These are phyloP conservation scores for Eupithecia subfuscata DNA, from an alignment of 2,888 invertebrate genomes.

Conservation along the genomic window DNA sequence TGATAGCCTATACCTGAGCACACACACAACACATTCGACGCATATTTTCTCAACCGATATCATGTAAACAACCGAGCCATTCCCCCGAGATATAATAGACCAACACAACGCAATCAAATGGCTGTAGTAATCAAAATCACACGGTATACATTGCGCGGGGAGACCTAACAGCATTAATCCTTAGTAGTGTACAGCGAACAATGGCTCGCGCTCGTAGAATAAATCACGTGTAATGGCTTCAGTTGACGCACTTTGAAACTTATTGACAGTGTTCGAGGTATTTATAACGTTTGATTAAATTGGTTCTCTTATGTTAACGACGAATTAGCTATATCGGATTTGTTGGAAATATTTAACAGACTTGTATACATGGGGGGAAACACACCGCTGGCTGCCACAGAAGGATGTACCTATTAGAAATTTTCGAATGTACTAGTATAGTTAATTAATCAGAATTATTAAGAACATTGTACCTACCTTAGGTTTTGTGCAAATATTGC, in stretches of 20 bases:
- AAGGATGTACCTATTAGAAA: background rate
- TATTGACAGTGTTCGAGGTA: conserved; percentile 62
- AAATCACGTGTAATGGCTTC: conserved; percentile 67
- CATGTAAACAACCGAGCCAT: conserved; percentile 44
- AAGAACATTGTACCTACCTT: background rate
- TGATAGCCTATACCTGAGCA: conserved; percentile 18
- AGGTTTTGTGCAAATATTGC: background rate
- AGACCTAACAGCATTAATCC: conserved; percentile 49
- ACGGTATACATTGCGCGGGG: conserved; percentile 60
- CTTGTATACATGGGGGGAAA: background rate
- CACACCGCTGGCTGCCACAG: background rate
- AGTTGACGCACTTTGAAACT: conserved; percentile 67
- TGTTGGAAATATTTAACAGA: background rate
- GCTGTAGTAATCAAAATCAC: conserved; percentile 58
- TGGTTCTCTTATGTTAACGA: conserved; percentile 34
- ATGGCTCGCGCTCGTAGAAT: conserved; percentile 63
- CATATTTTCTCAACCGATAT: conserved; percentile 45
- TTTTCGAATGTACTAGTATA: background rate
- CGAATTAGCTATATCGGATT: conserved; percentile 27
- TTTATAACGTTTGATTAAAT: conserved; percentile 43
- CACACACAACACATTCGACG: conserved; percentile 19
- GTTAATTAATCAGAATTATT: background rate
- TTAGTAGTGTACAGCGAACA: conserved; percentile 61
- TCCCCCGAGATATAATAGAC: conserved; percentile 53
- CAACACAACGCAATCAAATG: conserved; percentile 59